A percentile compares a stretch with the other conserved stretches of the same genome.
Evolutionary conservation across 1,140 invertebrate genomes (phyloP).

Genomic region (Maconellicoccus hirsutus): DNA sequence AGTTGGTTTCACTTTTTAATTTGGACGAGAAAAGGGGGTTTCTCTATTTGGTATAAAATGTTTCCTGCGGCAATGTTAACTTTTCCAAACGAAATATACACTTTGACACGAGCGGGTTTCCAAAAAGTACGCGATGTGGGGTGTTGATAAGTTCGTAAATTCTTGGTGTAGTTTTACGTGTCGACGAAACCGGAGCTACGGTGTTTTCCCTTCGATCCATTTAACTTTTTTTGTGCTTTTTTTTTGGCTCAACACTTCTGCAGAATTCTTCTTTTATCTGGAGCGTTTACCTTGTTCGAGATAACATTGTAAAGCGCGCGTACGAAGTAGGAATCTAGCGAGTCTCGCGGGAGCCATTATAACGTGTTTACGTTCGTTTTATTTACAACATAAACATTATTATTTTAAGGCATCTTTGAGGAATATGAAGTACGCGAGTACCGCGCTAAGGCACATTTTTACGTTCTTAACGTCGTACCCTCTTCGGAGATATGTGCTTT

Average conservation of each 20-base stretch:
- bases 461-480: neutral
- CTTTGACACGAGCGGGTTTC: neutral
- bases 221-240: neutral
- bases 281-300: neutral
- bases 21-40: neutral
- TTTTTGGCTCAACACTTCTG: neutral
- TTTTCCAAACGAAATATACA: neutral
- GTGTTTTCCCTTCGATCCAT: neutral
- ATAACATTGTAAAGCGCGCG: neutral
- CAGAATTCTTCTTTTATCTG: neutral
- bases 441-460: no score
- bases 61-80: neutral
- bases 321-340: neutral
- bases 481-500: neutral
- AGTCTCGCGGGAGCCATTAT: conserved; percentile 9
- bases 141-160: no score
- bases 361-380: conserved; percentile 20
- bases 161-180: no score
- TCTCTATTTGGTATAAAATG: neutral
- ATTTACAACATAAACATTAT: conserved; percentile 21
- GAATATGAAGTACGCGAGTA: neutral
- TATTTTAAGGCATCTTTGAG: neutral
- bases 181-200: no score
- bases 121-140: neutral
- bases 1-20: no score